Percentiles rank a stretch among this genome's conserved stretches.
Conservation (phyloP, 2,888 invertebrate species). For the Thumatha senex region DNA sequence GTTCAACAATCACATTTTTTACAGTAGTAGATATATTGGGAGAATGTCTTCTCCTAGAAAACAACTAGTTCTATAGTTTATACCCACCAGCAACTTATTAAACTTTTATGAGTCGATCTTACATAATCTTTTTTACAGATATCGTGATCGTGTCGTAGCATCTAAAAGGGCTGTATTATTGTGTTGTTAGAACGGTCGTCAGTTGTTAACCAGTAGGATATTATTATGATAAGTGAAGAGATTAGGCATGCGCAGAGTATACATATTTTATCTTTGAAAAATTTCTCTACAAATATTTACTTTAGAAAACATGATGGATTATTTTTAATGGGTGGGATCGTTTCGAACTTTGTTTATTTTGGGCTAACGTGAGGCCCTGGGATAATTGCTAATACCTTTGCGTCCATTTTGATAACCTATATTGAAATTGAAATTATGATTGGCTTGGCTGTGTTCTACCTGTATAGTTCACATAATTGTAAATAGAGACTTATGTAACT, state of each 20-base stretch:
- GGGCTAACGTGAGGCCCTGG: neutral
- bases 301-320: conserved; percentile 7
- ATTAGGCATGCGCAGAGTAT: conserved; percentile 23
- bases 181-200: conserved; percentile 31
- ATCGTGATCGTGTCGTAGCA: conserved; percentile 2
- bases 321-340: conserved; percentile 3
- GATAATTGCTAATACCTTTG: neutral
- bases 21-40: too few species aligned
- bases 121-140: neutral
- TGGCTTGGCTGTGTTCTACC: neutral
- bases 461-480: too few species aligned
- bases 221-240: conserved; percentile 31
- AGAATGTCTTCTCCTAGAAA: too few species aligned
- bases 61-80: too few species aligned
- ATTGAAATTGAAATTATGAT: neutral
- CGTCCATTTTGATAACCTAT: neutral
- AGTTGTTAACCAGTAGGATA: conserved; percentile 38
- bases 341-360: conserved; percentile 9
- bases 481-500: too few species aligned
- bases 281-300: conserved; percentile 19
- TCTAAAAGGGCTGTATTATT: conserved; percentile 7
- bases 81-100: too few species aligned
- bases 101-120: too few species aligned
- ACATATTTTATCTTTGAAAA: conserved; percentile 16
- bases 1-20: too few species aligned